Percentiles rank a stretch among this genome's conserved stretches.
These are phyloP conservation scores for Myiopsitta monachus DNA, from an alignment of 2,113 vertebrate species.

Conservation along the genomic window DNA sequence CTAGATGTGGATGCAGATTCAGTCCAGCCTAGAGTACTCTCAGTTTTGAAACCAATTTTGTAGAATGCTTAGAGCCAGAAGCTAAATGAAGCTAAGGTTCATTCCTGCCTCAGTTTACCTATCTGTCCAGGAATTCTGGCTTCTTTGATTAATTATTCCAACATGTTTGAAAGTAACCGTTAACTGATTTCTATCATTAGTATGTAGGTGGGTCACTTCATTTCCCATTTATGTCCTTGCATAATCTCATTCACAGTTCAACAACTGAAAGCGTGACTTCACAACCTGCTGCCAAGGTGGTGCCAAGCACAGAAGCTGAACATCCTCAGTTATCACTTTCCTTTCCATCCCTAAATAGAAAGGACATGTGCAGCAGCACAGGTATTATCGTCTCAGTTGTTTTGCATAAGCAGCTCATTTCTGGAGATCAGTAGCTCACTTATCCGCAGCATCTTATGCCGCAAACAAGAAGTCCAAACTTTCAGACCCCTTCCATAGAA, in stretches of 20 bases:
- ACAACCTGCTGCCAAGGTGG: neutral
- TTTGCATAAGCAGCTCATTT: conserved; percentile 22
- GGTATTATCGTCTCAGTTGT: neutral
- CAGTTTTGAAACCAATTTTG: neutral
- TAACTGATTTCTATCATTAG: neutral
- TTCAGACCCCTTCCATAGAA: neutral
- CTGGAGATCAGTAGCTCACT: neutral
- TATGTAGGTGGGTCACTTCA: neutral
- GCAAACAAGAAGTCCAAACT: neutral
- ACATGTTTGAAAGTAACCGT: neutral
- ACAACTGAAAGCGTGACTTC: neutral
- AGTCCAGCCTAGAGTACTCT: neutral
- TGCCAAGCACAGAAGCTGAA: neutral
- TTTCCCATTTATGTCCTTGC: neutral
- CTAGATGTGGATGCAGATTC: neutral
- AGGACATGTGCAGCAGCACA: neutral
- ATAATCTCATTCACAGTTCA: neutral
- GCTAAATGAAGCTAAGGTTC: neutral
- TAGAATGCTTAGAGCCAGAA: neutral
- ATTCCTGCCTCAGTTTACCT: neutral
- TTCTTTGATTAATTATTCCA: neutral
- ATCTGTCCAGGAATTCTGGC: neutral
- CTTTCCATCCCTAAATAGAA: conserved; percentile 53
- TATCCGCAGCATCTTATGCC: neutral
- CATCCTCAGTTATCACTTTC: conserved; percentile 13